Conservation (phyloP, 2,113 vertebrate species). For the Epinephelus lanceolatus region DNA sequence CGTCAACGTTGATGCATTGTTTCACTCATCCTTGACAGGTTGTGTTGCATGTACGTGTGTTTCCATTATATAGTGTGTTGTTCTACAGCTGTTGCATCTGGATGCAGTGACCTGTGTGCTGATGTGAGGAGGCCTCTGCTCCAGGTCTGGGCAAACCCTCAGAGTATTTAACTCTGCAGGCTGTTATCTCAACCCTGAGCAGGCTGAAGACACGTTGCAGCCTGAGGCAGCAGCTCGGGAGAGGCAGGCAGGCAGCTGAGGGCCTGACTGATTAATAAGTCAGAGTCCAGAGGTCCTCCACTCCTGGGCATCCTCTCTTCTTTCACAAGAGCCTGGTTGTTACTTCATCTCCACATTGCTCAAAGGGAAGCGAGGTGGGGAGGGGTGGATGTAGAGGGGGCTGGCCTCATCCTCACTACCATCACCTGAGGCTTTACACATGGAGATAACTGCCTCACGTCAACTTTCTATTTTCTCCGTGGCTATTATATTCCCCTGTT, state of each 20-base stretch:
- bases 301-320: slow-evolving; percentile 80
- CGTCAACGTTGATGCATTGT: neutral
- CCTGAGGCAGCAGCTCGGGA: slow-evolving; percentile 40
- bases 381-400: slow-evolving; percentile 30
- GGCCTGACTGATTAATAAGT: slow-evolving; percentile 81
- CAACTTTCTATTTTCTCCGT: slow-evolving; percentile 63
- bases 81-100: slow-evolving; percentile 50
- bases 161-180: slow-evolving; percentile 58
- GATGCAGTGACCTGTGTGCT: slow-evolving; percentile 54
- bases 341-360: slow-evolving; percentile 72
- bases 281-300: slow-evolving; percentile 80
- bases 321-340: slow-evolving; percentile 82
- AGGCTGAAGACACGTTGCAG: slow-evolving; percentile 46
- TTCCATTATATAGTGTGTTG: slow-evolving; percentile 4
- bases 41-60: slow-evolving; percentile 13
- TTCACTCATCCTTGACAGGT: slow-evolving; percentile 25
- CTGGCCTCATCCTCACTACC: slow-evolving; percentile 34
- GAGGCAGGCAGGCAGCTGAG: slow-evolving; percentile 45
- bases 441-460: slow-evolving; percentile 48
- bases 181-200: slow-evolving; percentile 56
- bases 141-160: slow-evolving; percentile 47
- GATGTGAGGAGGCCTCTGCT: slow-evolving; percentile 51
- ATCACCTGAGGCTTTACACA: slow-evolving; percentile 79
- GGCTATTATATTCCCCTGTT: slow-evolving; percentile 65
- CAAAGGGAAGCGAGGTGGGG: slow-evolving; percentile 40